phyloP scores from a whole-genome alignment of 2,797 vertebrate species.

The Argya squamiceps region DNA sequence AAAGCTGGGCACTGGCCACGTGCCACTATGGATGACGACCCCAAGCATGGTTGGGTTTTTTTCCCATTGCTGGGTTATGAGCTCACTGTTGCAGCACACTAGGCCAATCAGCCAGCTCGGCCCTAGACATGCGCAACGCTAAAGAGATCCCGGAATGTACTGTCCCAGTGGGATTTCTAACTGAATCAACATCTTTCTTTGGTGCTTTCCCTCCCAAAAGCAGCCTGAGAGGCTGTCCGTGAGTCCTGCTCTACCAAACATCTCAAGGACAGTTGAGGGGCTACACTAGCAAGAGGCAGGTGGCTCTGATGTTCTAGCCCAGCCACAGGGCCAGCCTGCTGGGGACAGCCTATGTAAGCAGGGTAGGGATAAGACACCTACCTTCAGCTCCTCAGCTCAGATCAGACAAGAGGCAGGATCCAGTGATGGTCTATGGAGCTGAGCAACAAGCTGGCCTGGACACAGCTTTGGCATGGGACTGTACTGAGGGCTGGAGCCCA shows the following conservation, averaged over 20 bases:
- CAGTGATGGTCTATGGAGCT: background rate
- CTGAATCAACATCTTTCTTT: background rate
- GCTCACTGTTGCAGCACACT: background rate
- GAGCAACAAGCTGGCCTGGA: background rate
- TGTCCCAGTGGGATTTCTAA: background rate
- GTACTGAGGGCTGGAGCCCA: background rate
- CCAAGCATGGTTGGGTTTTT: background rate
- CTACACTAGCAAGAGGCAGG: background rate
- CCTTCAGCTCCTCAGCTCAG: background rate
- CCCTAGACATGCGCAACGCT: background rate
- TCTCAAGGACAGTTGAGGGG: background rate
- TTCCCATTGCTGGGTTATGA: background rate
- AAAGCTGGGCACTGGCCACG: background rate
- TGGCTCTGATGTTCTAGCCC: background rate
- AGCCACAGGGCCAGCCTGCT: background rate
- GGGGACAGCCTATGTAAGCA: rapidly evolving
- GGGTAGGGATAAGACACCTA: background rate
- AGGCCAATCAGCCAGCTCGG: slow-evolving; percentile 1
- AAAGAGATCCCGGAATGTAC: background rate
- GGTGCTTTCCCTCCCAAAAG: background rate
- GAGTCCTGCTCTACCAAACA: rapidly evolving
- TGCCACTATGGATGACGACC: rapidly evolving
- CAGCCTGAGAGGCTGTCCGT: background rate
- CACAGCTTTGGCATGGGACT: background rate
- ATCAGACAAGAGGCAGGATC: background rate